Evolutionary conservation across 2,113 vertebrate species (phyloP).

Genomic region (Anarrhichthys ocellatus): DNA sequence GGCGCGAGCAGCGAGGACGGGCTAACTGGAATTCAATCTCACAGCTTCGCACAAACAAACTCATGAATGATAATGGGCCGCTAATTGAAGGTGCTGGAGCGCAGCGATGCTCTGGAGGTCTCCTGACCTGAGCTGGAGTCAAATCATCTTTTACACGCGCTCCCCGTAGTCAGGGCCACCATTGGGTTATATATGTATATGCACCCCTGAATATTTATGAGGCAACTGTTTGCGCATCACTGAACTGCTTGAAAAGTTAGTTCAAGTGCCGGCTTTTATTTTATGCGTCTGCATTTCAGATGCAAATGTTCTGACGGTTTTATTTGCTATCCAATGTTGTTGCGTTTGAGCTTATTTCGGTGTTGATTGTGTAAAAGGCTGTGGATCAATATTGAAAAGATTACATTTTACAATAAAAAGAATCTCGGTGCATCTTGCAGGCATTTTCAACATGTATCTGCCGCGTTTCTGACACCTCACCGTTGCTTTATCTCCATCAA

Average conservation of each 20-base stretch:
- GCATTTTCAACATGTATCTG: neutral
- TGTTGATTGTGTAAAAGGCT: neutral
- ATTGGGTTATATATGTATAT: slow-evolving; percentile 44
- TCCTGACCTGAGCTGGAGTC: slow-evolving; percentile 66
- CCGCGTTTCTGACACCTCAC: neutral
- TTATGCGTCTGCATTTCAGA: slow-evolving; percentile 5
- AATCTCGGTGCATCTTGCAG: neutral
- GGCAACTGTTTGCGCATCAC: slow-evolving; percentile 30
- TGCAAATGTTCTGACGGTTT: neutral
- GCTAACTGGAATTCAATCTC: slow-evolving; percentile 68
- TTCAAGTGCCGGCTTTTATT: neutral
- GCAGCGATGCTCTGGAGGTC: slow-evolving; percentile 54
- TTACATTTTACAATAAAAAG: neutral
- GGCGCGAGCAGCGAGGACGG: slow-evolving; percentile 31
- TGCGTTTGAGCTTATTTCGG: neutral
- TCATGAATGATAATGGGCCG: slow-evolving; percentile 78
- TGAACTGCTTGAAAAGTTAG: slow-evolving; percentile 34
- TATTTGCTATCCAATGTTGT: neutral
- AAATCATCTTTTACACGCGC: slow-evolving; percentile 51
- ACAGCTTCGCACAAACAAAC: slow-evolving; percentile 75
- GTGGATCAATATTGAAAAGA: neutral
- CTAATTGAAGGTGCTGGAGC: slow-evolving; percentile 78
- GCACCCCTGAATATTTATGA: slow-evolving; percentile 67
- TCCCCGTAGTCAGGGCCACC: slow-evolving; percentile 33
- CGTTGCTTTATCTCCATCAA: neutral